phyloP scores from a whole-genome alignment of 2,113 vertebrate genomes.

The Brachyhypopomus occidentalis region DNA sequence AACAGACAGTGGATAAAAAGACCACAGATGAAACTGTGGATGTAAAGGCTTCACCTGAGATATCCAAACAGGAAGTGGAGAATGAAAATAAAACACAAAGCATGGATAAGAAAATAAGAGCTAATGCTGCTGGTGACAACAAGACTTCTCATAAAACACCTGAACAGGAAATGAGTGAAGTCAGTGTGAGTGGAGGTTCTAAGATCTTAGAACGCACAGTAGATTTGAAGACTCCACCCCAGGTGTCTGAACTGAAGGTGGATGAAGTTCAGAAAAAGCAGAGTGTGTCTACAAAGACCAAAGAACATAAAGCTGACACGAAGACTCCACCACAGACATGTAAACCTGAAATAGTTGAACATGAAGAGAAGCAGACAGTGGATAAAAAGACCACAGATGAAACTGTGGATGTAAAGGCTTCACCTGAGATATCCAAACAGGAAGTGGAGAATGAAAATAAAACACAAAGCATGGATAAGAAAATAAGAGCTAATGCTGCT shows the following conservation, averaged over 20 bases:
- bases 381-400: constrained; percentile 25
- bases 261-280: too few species aligned
- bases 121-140: not conserved
- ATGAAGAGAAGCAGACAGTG: constrained; percentile 24
- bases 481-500: not conserved
- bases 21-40: not conserved
- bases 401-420: constrained; percentile 5
- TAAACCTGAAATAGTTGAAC: constrained; percentile 1
- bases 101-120: not conserved
- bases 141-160: not conserved
- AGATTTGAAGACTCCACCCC: not conserved
- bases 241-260: not conserved
- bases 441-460: not conserved
- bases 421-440: not conserved
- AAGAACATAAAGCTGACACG: too few species aligned
- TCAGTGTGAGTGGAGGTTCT: too few species aligned
- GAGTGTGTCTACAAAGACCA: too few species aligned
- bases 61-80: not conserved
- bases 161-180: not conserved
- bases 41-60: not conserved
- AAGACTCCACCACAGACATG: not conserved
- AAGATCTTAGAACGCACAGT: not conserved
- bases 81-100: not conserved
- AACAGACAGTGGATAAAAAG: constrained; percentile 32
- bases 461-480: not conserved